Base-by-base conservation (phyloP, 2,888 invertebrate genomes). In the Leptura quadrifasciata region DNA sequence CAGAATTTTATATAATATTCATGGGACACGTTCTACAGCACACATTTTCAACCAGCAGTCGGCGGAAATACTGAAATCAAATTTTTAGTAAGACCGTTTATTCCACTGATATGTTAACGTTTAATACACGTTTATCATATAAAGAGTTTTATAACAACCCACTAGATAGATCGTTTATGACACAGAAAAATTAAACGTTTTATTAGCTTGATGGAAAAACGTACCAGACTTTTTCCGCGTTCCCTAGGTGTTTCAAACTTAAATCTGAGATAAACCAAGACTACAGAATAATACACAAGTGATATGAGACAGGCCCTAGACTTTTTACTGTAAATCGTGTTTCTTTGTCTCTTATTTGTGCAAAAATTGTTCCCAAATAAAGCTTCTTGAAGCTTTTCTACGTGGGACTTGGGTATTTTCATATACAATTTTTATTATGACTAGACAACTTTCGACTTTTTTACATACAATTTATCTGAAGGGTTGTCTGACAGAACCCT, bases 401-500 rank as follows among this genome's bases (percentile, higher is more conserved):
- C 35, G n/a, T 17, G 39, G 35, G 39, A 31, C n/a, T 21, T 63
- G 18, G 12, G 15, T 47, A 47, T 47, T 47, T 20, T 31, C 39
- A 35, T 39, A 69, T 69, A 69, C 24, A 39, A 20, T 39, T 63
- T 69, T 21, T 58, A 31, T 58, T 57, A 21, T 35, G 35, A 69
- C 69, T 69, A 69, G 58, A 68, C 31, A 39, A 52, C 69, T 74
- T 72, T 72, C 60, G 77, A 74, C 72, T 77, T 2, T 39, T 39
- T 27, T 61, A 60, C 27, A 27, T 54, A 67, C 64, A 70, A 71
- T 68, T 61, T 31, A 57, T 68, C 64, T 72, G 69, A 52, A 69
- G 64, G 78, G 18, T 67, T 24, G n/a, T 21, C 10, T 67, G 67
- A 31, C 35, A 31, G 76, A 74, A 72, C 77, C 77, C 77, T 74